Percentiles rank a stretch among this genome's conserved stretches.
Evolutionary conservation across 2,113 vertebrate genomes (phyloP).

Genomic region (Rhineura floridana): DNA sequence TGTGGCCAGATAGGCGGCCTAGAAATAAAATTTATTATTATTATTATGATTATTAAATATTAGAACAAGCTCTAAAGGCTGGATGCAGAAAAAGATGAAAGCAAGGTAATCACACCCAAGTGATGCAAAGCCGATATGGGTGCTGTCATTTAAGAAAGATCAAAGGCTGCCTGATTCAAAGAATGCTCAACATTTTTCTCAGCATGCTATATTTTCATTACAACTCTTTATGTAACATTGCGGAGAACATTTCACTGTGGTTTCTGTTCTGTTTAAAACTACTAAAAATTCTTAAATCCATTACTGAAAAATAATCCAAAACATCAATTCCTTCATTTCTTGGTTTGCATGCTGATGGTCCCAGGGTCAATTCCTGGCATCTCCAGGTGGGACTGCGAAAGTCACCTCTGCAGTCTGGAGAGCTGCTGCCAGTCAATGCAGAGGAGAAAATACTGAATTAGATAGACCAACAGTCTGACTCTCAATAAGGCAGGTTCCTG

Average conservation of each 20-base stretch:
- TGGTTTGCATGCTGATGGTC: neutral
- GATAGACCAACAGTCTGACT: too few relatives aligned
- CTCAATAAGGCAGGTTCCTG: too few relatives aligned
- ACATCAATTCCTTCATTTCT: neutral
- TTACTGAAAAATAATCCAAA: neutral
- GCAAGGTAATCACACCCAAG: too few relatives aligned
- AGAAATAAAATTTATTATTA: too few relatives aligned
- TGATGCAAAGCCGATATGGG: neutral
- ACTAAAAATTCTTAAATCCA: neutral
- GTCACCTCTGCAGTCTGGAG: neutral
- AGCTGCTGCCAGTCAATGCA: neutral
- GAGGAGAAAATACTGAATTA: too few relatives aligned
- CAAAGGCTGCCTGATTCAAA: neutral
- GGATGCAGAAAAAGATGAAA: too few relatives aligned
- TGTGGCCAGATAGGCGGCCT: too few relatives aligned
- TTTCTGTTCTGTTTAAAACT: neutral
- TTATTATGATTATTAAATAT: too few relatives aligned
- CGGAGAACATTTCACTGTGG: neutral
- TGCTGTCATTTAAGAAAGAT: neutral
- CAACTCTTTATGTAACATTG: neutral
- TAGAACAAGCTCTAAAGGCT: too few relatives aligned
- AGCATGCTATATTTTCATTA: neutral
- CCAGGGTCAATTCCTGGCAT: neutral
- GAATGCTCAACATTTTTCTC: neutral
- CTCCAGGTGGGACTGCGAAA: neutral